Base-by-base conservation (phyloP, 2,888 invertebrate genomes). In the Agriopis aurantiaria region DNA sequence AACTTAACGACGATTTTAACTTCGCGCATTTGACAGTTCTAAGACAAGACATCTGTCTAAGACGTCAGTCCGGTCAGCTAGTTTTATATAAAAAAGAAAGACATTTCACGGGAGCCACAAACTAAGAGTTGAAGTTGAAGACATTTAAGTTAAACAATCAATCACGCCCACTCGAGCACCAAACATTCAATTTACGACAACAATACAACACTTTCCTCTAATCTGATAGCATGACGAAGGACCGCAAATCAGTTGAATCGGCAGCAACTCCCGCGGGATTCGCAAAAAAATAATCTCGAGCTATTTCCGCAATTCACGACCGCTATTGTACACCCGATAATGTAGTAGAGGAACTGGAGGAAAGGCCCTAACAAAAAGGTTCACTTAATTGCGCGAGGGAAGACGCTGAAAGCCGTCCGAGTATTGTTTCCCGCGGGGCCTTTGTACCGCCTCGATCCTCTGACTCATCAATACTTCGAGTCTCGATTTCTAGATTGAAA, bases 381-480 rank as follows among this genome's bases (percentile, higher is more conserved):
- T 88, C 90, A 88, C 90, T 91, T 93, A 94, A 94, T 94, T 93
- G 93, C 89, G 81, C 84, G 83, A 81, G 89, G 92, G 91, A 88
- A 88, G 88, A 86, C 85, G 83, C 81, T 90, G 91, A 91, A 91
- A 90, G 90, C 86, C 85, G 85, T 79, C 67, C 75, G 79, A 79
- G 81, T 82, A 89, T 93, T 93, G 93, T 93, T 93, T 92, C 90
- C 90, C 88, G 82, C 82, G 84, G 83, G 85, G 86, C 89, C 86
- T 89, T 92, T 92, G 88, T 91, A 84, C 82, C 79, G 75, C 81
- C 82, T 82, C 84, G 83, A 87, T 86, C 83, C 85, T 60, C 88
- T 90, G 91, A 92, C 91, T 92, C 93, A 93, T 93, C 92, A 90
- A 90, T 93, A 92, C 89, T 90, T 85, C 85, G 87, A 85, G 83